Percentiles rank a stretch among this genome's conserved stretches.
Evolutionary conservation across 2,888 invertebrate genomes (phyloP).

Genomic region (Selenia dentaria): DNA sequence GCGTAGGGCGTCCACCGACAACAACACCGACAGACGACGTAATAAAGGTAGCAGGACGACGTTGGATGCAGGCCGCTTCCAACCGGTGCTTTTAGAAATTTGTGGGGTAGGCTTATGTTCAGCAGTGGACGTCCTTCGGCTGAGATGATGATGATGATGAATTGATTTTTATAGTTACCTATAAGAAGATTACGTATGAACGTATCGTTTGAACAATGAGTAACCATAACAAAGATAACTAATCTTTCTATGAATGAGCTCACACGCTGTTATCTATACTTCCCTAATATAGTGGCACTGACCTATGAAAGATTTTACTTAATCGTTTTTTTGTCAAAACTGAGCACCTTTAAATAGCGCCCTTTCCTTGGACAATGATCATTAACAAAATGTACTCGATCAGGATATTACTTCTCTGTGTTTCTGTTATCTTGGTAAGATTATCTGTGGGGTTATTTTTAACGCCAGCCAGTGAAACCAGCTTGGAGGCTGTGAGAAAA

Average conservation of each 20-base stretch:
- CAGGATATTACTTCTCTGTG: slow-evolving; percentile 31
- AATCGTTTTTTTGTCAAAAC: slow-evolving; percentile 13
- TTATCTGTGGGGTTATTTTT: slow-evolving; percentile 44
- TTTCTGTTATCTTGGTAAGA: slow-evolving; percentile 21
- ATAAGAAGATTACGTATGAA: too few relatives aligned
- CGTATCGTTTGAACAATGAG: too few relatives aligned
- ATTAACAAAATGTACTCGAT: slow-evolving; percentile 40
- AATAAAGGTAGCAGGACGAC: too few relatives aligned
- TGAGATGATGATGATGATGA: too few relatives aligned
- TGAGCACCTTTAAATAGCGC: slow-evolving; percentile 11
- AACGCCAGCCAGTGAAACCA: slow-evolving; percentile 48
- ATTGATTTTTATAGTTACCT: too few relatives aligned
- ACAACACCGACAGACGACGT: too few relatives aligned
- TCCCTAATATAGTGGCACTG: slow-evolving; percentile 53
- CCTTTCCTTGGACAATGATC: not conserved
- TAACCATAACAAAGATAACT: too few relatives aligned
- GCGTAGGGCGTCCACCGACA: too few relatives aligned
- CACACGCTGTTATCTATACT: not conserved
- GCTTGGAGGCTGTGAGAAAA: slow-evolving; percentile 61
- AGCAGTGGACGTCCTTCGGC: too few relatives aligned
- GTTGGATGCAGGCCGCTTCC: too few relatives aligned
- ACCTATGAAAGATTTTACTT: slow-evolving; percentile 57
- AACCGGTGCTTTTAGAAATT: too few relatives aligned
- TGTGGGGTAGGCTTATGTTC: too few relatives aligned
- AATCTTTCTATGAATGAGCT: not conserved